These are phyloP conservation scores for Salticus scenicus DNA, from an alignment of 2,888 invertebrate species.

Conservation along the genomic window DNA sequence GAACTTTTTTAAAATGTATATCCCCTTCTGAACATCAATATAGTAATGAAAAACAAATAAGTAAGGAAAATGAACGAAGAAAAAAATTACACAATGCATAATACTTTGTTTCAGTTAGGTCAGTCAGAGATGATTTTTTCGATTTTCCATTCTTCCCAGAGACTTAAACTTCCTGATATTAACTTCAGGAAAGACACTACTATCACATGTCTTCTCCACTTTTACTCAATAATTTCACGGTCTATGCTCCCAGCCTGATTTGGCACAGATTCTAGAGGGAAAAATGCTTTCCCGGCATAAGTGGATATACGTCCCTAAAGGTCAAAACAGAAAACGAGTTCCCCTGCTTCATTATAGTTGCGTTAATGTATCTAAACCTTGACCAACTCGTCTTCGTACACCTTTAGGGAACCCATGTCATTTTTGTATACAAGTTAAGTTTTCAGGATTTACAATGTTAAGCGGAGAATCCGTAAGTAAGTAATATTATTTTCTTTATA, in stretches of 20 bases:
- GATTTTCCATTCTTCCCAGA: too few relatives aligned
- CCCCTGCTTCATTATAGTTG: not conserved
- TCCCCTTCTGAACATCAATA: too few relatives aligned
- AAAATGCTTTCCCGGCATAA: not conserved
- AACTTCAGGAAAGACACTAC: not conserved
- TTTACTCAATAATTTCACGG: conserved; percentile 20
- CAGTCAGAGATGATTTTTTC: too few relatives aligned
- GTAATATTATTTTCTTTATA: not conserved
- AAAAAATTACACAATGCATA: too few relatives aligned
- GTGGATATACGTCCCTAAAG: not conserved
- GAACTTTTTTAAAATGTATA: too few relatives aligned
- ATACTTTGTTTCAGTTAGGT: too few relatives aligned
- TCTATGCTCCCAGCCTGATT: not conserved
- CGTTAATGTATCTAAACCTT: conserved; percentile 28
- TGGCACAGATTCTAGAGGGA: conserved; percentile 17
- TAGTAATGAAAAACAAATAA: too few relatives aligned
- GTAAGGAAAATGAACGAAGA: too few relatives aligned
- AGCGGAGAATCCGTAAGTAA: not conserved
- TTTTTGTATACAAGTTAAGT: not conserved
- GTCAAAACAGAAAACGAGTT: conserved; percentile 19
- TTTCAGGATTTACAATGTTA: not conserved
- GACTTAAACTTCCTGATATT: not conserved
- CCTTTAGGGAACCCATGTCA: not conserved
- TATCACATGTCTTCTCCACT: too few relatives aligned
- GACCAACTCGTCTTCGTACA: conserved; percentile 8